Base-by-base conservation (phyloP, 2,113 vertebrate species). In the Hypomesus transpacificus region DNA sequence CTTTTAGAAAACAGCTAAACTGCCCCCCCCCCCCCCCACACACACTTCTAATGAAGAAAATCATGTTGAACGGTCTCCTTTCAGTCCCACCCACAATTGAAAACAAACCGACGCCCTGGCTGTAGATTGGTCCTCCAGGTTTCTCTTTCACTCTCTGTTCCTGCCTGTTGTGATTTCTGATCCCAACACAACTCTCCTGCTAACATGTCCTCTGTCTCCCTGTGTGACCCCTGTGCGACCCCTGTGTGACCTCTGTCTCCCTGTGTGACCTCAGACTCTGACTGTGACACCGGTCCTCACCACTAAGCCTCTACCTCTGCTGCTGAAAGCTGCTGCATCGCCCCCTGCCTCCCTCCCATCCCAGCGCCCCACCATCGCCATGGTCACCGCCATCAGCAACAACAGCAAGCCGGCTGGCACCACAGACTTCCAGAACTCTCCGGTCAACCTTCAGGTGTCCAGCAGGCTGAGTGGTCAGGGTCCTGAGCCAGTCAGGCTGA, bases 221-320 rank as follows among this genome's bases (percentile, higher is more conserved):
- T 3, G 24, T 26, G 24, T 26, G 24, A 26, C 24, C 24, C 24
- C 24, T 26, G 26, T 56, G 14, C 9, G 52, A 14, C 24, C 24
- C 24, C 24, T 3, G 24, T 63, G 18, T 28, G 8, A 1, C 14
- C 24, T 83, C 34, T 71, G 61, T 90, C 81, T 92, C 89, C 78
- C 92, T 88, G 91, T 80, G 86, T 79, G 82, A n/a, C 89, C 94
- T 93, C 95, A 98, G 93, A 96, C 96, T 70, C 90, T 98, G 91
- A 95, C 95, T n/a, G 95, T 97, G 89, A 94, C 95, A 76, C 96
- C 97, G 81, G 94, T 98, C 92, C 93, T 98, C 90, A 93, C 96
- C 91, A 93, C 96, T 78, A 99, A 99, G 95, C 96, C 95, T 90
- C 94, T 98, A 95, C 96, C 96, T 96, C 95, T 98, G 89, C 95